Evolutionary conservation across 2,113 vertebrate species (phyloP).

Genomic region (Leiothrix lutea): DNA sequence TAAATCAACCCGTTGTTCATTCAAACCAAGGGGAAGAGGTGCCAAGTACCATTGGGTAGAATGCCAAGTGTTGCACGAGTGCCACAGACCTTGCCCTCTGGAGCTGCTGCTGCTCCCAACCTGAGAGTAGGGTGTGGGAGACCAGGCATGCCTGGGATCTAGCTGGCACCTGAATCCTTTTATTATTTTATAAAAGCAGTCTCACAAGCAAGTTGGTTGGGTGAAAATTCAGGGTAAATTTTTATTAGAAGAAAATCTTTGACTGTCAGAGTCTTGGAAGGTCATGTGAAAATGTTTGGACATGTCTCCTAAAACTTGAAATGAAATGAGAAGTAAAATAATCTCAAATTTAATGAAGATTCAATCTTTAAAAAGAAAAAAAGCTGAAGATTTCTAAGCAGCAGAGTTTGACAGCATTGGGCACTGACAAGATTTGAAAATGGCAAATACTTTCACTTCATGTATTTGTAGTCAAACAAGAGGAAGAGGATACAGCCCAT

Average conservation of each 20-base stretch:
- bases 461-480: not conserved
- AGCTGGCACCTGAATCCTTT: accelerated
- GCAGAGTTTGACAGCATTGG: not conserved
- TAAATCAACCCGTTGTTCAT: accelerated
- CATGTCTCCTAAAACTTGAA: not conserved
- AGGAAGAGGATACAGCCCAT: not conserved
- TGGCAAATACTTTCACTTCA: not conserved
- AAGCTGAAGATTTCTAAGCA: not conserved
- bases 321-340: not conserved
- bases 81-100: not conserved
- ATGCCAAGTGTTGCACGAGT: accelerated
- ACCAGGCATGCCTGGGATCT: not conserved
- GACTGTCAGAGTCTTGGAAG: not conserved
- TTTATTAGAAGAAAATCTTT: not conserved
- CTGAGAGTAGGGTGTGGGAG: not conserved
- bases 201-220: not conserved
- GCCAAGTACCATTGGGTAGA: not conserved
- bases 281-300: not conserved
- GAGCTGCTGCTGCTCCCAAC: not conserved
- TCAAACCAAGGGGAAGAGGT: not conserved
- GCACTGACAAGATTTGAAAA: not conserved
- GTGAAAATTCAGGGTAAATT: not conserved
- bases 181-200: not conserved
- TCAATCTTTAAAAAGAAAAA: not conserved
- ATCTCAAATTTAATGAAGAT: not conserved